Evolutionary conservation across 2,113 vertebrate species (phyloP).

Genomic region (Tachuris rubrigastra): DNA sequence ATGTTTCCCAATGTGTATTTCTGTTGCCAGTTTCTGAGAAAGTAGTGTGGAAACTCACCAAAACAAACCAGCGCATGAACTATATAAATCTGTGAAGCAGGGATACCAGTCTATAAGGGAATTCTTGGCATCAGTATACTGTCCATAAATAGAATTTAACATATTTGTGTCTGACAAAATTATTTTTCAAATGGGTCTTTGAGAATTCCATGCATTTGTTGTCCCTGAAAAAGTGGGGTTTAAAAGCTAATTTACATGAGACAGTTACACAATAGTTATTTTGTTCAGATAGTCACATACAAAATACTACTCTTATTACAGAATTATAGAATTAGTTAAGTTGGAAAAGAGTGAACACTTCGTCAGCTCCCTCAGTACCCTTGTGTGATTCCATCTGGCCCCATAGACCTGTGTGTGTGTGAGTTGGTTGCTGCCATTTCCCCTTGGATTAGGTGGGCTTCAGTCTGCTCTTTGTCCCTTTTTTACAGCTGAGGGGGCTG

Average conservation of each 20-base stretch:
- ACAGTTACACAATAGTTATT: not conserved
- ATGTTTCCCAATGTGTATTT: not conserved
- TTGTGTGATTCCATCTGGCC: not conserved
- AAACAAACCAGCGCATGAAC: not conserved
- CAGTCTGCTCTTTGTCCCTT: not conserved
- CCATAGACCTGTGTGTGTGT: not conserved
- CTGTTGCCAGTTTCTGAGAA: not conserved
- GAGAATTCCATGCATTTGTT: not conserved
- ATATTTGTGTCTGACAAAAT: not conserved
- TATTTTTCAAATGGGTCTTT: not conserved
- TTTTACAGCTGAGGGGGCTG: not conserved
- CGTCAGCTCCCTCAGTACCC: not conserved
- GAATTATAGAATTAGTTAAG: not conserved
- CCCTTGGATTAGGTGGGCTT: not conserved
- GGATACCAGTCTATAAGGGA: not conserved
- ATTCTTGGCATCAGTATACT: not conserved
- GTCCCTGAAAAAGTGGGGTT: not conserved
- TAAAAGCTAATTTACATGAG: not conserved
- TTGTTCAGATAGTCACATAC: not conserved
- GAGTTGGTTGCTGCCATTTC: accelerated
- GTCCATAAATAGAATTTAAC: not conserved
- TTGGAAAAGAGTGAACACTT: not conserved
- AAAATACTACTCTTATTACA: not conserved
- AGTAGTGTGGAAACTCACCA: not conserved
- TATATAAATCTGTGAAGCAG: not conserved